Evolutionary conservation across 2,888 invertebrate genomes (phyloP), one percentile per base, ranked within the genome.

Genomic region (Cheilosia vulpina): DNA sequence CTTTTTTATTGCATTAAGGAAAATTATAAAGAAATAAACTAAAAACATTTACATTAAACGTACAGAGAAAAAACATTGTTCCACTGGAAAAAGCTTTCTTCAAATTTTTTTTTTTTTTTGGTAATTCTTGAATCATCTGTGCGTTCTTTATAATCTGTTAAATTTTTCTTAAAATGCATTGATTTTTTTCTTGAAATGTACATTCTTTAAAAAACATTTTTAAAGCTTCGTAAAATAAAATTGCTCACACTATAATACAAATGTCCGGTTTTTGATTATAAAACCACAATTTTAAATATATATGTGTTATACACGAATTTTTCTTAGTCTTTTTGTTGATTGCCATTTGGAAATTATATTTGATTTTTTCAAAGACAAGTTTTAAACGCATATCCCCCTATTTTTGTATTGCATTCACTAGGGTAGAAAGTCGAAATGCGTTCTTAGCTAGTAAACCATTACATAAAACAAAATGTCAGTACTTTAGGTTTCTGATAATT

Each of bases 381-480:
- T 69, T 27, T 57, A 63, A 57, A n/a, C 13, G 62, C 57, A 47
- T 69, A 71, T 71, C 58, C 65, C 71, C 0, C 72, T 55, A 41
- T 31, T 41, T 21, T 58, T 66, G 41, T 38, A 58, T 65, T 58
- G 41, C 65, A 79, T 65, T 77, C 77, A 77, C 68, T 60, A 43
- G 45, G 27, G 53, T 41, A 34, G 3, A 6, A 31, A 31, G 1
- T 7, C 7, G 27, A 31, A 31, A 7, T 0, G 27, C 27, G 27
- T 5, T 31, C 31, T 27, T 27, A 27, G 5, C 5, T 27, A 45
- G 66, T 66, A 53, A 66, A 66, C 41, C 27, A 66, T 41, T 52
- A 27, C 7, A 7, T 27, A 68, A 21, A 52, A 52, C 17, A 41
- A 41, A 2, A 41, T 60, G 7, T 31, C 17, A 7, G 45, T 52